Evolutionary conservation across 2,888 invertebrate species (phyloP).

Genomic region (Anarsia innoxiella): DNA sequence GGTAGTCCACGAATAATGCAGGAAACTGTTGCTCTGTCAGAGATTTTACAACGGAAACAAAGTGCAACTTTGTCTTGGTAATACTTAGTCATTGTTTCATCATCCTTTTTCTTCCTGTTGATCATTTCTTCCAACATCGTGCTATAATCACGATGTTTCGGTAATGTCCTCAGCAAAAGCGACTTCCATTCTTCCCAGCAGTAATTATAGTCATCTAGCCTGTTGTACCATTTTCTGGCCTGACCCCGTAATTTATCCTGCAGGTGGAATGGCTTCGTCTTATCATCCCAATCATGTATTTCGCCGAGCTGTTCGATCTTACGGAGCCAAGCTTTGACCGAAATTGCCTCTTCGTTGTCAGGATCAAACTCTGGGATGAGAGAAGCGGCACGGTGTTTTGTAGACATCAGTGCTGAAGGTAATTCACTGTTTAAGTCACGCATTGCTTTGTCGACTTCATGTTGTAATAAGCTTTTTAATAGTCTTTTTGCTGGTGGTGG

Average conservation of each 20-base stretch:
- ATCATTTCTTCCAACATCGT: constrained; percentile 22
- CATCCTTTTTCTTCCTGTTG: constrained; percentile 18
- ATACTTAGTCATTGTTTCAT: constrained; percentile 25
- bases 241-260: constrained; percentile 25
- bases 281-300: constrained; percentile 22
- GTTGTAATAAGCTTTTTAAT: neutral
- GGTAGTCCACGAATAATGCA: constrained; percentile 26
- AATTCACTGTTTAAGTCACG: constrained; percentile 1
- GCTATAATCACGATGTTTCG: constrained; percentile 21
- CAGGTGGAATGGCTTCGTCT: constrained; percentile 19
- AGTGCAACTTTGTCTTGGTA: constrained; percentile 28
- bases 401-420: neutral
- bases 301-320: constrained; percentile 22
- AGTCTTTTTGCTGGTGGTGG: constrained; percentile 9
- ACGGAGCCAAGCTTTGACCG: constrained; percentile 16
- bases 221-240: constrained; percentile 22
- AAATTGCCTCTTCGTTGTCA: constrained; percentile 16
- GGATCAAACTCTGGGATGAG: constrained; percentile 18
- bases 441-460: constrained; percentile 8
- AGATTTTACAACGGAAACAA: constrained; percentile 25
- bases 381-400: constrained; percentile 12
- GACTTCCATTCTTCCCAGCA: constrained; percentile 26
- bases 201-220: constrained; percentile 24
- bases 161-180: constrained; percentile 23
- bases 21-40: constrained; percentile 21